These are phyloP conservation scores for Coptotermes formosanus DNA, from an alignment of 1,140 invertebrate genomes.

Conservation along the genomic window DNA sequence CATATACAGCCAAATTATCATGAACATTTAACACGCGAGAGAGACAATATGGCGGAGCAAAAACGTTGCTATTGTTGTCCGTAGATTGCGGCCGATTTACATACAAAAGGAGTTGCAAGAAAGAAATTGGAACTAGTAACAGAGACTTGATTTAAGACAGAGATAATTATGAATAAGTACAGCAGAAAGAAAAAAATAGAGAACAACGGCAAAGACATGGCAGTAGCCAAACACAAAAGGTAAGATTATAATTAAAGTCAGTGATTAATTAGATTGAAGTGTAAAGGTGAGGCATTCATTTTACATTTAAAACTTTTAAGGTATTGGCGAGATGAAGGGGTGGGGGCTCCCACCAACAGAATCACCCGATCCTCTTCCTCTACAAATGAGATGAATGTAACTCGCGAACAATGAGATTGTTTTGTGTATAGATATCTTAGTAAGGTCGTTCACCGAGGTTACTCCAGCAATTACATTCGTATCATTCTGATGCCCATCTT, in stretches of 20 bases:
- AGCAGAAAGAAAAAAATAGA: neutral
- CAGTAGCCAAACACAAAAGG: constrained; percentile 15
- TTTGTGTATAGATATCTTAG: neutral
- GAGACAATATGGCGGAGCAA: neutral
- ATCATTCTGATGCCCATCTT: neutral
- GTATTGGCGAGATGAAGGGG: neutral
- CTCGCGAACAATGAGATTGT: neutral
- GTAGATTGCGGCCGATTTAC: neutral
- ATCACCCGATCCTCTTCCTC: neutral
- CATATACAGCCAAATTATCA: neutral
- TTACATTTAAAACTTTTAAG: neutral
- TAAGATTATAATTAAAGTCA: constrained; percentile 14
- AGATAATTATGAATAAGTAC: constrained; percentile 17
- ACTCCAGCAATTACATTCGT: neutral
- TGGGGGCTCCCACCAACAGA: neutral
- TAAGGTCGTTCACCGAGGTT: neutral
- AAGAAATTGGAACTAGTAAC: neutral
- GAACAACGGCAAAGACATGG: neutral
- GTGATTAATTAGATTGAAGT: constrained; percentile 9
- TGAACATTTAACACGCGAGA: neutral
- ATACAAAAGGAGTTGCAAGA: constrained; percentile 16
- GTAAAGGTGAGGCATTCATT: neutral
- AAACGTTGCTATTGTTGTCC: neutral
- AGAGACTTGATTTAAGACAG: constrained; percentile 8
- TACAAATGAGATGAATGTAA: neutral